A percentile compares a stretch with the other conserved stretches of the same genome.
Evolutionary conservation across 1,140 invertebrate species (phyloP).

Genomic region (Drosophila setifemur): DNA sequence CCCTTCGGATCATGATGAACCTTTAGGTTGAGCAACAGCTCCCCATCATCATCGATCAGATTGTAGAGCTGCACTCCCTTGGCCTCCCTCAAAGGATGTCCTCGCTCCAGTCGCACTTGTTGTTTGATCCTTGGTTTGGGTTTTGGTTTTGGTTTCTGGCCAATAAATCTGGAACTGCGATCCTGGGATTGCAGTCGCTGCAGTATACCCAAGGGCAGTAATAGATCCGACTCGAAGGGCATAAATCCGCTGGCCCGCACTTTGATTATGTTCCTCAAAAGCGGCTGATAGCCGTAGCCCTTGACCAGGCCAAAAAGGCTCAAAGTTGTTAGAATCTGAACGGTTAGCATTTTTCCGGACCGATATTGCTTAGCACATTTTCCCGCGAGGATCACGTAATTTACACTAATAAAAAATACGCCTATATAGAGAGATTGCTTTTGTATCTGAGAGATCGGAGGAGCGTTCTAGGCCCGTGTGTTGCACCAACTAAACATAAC

Average conservation of each 20-base stretch:
- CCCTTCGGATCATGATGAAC: slow-evolving; percentile 41
- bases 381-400: slow-evolving; percentile 1
- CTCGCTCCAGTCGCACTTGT: slow-evolving; percentile 57
- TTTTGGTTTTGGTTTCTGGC: slow-evolving; percentile 5
- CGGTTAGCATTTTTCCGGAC: slow-evolving; percentile 1
- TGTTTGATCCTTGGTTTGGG: slow-evolving; percentile 28
- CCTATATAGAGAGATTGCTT: no score
- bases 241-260: slow-evolving; percentile 65
- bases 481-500: slow-evolving; percentile 67
- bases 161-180: slow-evolving; percentile 32
- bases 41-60: slow-evolving; percentile 69
- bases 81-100: slow-evolving; percentile 7
- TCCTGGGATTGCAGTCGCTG: slow-evolving; percentile 59
- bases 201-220: slow-evolving; percentile 56
- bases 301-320: slow-evolving; percentile 1
- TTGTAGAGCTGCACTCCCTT: slow-evolving; percentile 61
- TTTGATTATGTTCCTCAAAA: slow-evolving; percentile 57
- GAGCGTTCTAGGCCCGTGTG: slow-evolving; percentile 60
- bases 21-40: slow-evolving; percentile 60
- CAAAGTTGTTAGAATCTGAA: neutral
- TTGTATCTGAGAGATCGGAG: no score
- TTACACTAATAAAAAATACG: slow-evolving; percentile 13
- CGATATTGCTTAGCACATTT: slow-evolving; percentile 12
- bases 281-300: neutral
- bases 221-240: slow-evolving; percentile 63